phyloP scores from a whole-genome alignment of 2,113 vertebrate genomes.

The Melanotaenia duboulayi region DNA sequence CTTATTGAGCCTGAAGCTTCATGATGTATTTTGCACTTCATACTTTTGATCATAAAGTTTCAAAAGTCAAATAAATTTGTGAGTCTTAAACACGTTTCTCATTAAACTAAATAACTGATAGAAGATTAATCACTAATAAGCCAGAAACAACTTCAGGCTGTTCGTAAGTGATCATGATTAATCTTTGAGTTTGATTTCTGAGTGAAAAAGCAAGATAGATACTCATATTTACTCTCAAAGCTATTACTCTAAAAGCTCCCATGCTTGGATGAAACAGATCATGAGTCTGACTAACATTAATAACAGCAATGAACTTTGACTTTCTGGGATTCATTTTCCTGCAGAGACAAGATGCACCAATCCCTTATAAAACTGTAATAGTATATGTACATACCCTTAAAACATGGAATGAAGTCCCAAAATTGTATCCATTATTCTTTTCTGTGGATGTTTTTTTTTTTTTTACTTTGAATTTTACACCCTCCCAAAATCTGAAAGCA shows the following conservation, averaged over 20 bases:
- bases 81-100: conserved; percentile 27
- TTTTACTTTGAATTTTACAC: no score
- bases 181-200: conserved; percentile 7
- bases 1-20: neutral
- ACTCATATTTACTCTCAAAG: conserved; percentile 33
- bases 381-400: neutral
- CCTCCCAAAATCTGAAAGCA: neutral
- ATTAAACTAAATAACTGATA: conserved; percentile 26
- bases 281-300: no score
- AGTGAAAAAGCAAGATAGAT: conserved; percentile 43
- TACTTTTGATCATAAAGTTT: conserved; percentile 3
- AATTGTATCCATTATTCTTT: no score
- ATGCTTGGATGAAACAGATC: conserved; percentile 6
- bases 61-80: neutral
- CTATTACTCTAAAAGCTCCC: no score
- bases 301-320: neutral
- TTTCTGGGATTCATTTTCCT: neutral
- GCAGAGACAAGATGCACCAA: neutral
- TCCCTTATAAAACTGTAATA: no score
- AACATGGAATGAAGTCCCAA: no score
- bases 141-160: conserved; percentile 34
- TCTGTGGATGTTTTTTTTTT: neutral
- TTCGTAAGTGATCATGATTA: conserved; percentile 10
- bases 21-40: neutral
- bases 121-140: neutral